These are phyloP conservation scores for Centruroides vittatus DNA, from an alignment of 1,140 invertebrate species.

Conservation along the genomic window DNA sequence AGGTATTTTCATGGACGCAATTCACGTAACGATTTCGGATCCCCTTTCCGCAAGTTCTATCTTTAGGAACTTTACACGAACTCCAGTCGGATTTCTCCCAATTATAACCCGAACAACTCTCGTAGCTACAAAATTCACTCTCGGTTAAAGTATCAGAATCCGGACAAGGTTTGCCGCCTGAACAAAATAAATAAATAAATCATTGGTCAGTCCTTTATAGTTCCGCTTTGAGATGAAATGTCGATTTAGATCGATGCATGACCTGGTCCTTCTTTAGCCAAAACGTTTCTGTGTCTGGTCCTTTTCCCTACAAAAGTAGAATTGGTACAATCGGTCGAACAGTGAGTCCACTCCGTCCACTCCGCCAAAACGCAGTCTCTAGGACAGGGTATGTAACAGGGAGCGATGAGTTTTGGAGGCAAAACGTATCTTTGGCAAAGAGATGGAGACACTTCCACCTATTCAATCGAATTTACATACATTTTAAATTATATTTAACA, in stretches of 20 bases:
- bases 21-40: not conserved
- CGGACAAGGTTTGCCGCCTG: not conserved
- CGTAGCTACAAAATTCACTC: too few species aligned
- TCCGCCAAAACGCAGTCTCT: conserved; percentile 48
- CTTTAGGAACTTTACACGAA: too few species aligned
- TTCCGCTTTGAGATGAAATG: too few species aligned
- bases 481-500: too few species aligned
- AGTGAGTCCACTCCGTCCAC: conserved; percentile 45
- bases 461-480: too few species aligned
- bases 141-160: not conserved
- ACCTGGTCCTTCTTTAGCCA: conserved; percentile 40
- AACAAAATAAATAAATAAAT: not conserved
- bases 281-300: conserved; percentile 37
- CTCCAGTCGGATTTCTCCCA: too few species aligned
- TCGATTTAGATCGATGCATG: too few species aligned
- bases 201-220: too few species aligned
- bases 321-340: conserved; percentile 39
- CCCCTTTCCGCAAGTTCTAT: not conserved
- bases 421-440: too few species aligned
- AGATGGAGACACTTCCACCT: too few species aligned
- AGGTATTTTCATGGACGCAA: not conserved
- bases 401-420: conserved; percentile 7
- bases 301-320: conserved; percentile 29
- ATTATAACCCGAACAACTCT: too few species aligned
- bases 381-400: conserved; percentile 45